Base-by-base conservation (phyloP, 2,797 vertebrate species). In the Neosilurus mollespiculum region DNA sequence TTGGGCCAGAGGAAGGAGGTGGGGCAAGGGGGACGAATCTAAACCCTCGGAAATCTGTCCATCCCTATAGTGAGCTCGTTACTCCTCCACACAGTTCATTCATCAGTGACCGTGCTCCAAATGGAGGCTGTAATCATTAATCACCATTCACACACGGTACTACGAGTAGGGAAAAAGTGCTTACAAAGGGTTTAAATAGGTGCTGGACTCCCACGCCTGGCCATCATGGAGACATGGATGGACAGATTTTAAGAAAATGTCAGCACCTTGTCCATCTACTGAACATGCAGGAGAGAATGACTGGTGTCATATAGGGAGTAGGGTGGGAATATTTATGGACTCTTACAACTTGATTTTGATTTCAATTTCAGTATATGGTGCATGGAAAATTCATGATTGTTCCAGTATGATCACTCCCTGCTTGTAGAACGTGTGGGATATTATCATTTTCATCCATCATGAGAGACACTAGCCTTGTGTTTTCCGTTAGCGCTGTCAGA, bases 111-210 rank as follows among this genome's bases (percentile, higher is more conserved):
- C 59, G 49, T 22, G 79, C 81, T 43, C 80, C 70, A 80, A 88
- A 87, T 84, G 83, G 82, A 87, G 86, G 81, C 87, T 70, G 81
- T 70, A 49, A 86, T 84, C 82, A 87, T 88, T 88, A 87, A 87
- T 87, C 84, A 82, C 80, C 56, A 56, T 84, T 86, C 77, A 84
- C 73, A 78, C 80, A 24, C 11, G 16, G 64, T n/a, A 65, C 43
- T 77, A 64, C 10, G 69, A 82, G 79, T 61, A 59, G 49, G 34
- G 53, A 20, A 53, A 78, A 78, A 69, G 70, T 65, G 56, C 70
- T 82, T 65, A 82, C 59, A 82, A 34, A 75, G 81, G 59, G 80
- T 71, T 77, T 62, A 69, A 81, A 67, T 53, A 70, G 22, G 72
- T 37, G 56, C 24, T 37, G 24, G 43, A 24, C 56, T 64, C 72